Evolutionary conservation across 2,888 invertebrate species (phyloP).

Genomic region (Mimachlamys varia): DNA sequence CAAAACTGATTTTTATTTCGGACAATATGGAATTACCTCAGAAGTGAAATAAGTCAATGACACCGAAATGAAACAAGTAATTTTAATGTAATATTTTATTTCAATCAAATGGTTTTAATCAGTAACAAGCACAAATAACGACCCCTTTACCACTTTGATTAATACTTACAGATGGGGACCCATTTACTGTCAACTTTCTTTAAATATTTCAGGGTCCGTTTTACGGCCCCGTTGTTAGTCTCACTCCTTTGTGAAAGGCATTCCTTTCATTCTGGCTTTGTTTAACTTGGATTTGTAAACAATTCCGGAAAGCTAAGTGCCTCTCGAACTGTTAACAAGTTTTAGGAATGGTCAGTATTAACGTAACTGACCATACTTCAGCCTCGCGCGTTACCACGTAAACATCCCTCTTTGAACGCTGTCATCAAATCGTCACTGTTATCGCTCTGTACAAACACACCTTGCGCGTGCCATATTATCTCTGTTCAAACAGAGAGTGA

Average conservation of each 20-base stretch:
- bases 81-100: too few species aligned
- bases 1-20: too few species aligned
- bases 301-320: neutral
- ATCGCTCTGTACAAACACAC: neutral
- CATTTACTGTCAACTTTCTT: too few species aligned
- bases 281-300: neutral
- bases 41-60: too few species aligned
- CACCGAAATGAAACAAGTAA: too few species aligned
- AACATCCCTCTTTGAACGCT: conserved; percentile 1
- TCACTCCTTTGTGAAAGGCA: neutral
- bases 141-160: too few species aligned
- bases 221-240: neutral
- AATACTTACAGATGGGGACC: too few species aligned
- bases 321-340: neutral
- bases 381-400: neutral
- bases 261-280: neutral
- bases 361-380: conserved; percentile 3
- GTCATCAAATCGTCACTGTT: neutral
- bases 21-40: too few species aligned
- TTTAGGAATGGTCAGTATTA: neutral
- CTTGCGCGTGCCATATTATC: neutral
- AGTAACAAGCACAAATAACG: too few species aligned
- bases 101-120: too few species aligned
- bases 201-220: too few species aligned
- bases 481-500: neutral